Evolutionary conservation across 1,140 invertebrate species (phyloP).

Genomic region (Drosophila guanche): DNA sequence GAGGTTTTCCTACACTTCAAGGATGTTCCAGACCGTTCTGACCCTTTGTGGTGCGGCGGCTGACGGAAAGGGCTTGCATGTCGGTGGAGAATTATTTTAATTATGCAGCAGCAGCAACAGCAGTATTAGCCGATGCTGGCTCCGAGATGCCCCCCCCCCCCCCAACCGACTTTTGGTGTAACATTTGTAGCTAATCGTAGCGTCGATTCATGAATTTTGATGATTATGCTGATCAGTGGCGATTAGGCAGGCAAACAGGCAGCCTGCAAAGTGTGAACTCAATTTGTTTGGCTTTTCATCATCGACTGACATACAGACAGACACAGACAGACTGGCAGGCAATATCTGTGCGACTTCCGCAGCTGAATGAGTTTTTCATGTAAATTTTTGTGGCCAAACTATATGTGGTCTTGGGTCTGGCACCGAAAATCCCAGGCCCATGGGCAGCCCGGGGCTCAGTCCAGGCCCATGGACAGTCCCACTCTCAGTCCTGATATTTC

Average conservation of each 20-base stretch:
- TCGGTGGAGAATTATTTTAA: conserved; percentile 62
- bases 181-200: conserved; percentile 64
- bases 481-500: background rate
- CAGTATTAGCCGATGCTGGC: background rate
- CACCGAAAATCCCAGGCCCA: conserved; percentile 13
- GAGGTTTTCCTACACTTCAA: background rate
- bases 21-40: background rate
- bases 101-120: conserved; percentile 53
- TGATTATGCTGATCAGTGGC: conserved; percentile 68
- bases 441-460: no score
- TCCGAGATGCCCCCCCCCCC: background rate
- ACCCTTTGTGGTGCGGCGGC: conserved; percentile 1
- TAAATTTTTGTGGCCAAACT: conserved; percentile 72
- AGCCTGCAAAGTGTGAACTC: conserved; percentile 64
- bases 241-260: no score
- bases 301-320: conserved; percentile 22
- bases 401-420: conserved; percentile 29
- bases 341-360: conserved; percentile 35
- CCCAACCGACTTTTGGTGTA: conserved; percentile 18
- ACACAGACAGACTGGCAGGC: conserved; percentile 19
- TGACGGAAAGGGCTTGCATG: conserved; percentile 29
- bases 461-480: background rate
- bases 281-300: conserved; percentile 59
- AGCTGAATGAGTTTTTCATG: conserved; percentile 76
- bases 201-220: conserved; percentile 70